A percentile compares a stretch with the other conserved stretches of the same genome.
Evolutionary conservation across 2,113 vertebrate species (phyloP).

Genomic region (Rallus limicola): DNA sequence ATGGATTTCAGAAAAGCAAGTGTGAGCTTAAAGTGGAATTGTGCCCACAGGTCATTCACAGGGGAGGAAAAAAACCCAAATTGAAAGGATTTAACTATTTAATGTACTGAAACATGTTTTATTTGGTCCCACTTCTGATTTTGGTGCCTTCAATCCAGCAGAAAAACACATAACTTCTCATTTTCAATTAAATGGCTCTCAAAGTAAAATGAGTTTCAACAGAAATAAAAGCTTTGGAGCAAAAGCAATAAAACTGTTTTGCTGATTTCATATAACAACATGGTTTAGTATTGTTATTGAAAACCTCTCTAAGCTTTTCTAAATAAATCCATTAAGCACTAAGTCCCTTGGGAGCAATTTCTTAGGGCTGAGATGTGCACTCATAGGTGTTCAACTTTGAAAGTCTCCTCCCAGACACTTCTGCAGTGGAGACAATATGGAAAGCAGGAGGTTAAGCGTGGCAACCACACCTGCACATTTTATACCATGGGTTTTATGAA

Average conservation of each 20-base stretch:
- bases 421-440: background rate
- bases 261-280: background rate
- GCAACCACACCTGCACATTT: background rate
- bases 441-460: background rate
- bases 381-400: rapidly evolving
- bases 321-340: background rate
- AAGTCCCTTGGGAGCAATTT: background rate
- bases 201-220: constrained; percentile 2
- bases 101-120: background rate
- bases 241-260: background rate
- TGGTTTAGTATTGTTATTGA: background rate
- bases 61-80: no score
- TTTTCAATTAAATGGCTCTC: constrained; percentile 1
- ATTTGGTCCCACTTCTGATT: background rate
- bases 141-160: background rate
- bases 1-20: background rate
- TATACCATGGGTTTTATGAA: background rate
- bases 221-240: background rate
- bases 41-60: background rate
- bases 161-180: background rate
- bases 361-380: background rate
- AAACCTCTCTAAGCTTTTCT: background rate
- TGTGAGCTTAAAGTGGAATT: background rate
- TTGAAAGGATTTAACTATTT: background rate
- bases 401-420: background rate